Evolutionary conservation across 2,888 invertebrate species (phyloP).

Genomic region (Acanthococcus lagerstroemiae): DNA sequence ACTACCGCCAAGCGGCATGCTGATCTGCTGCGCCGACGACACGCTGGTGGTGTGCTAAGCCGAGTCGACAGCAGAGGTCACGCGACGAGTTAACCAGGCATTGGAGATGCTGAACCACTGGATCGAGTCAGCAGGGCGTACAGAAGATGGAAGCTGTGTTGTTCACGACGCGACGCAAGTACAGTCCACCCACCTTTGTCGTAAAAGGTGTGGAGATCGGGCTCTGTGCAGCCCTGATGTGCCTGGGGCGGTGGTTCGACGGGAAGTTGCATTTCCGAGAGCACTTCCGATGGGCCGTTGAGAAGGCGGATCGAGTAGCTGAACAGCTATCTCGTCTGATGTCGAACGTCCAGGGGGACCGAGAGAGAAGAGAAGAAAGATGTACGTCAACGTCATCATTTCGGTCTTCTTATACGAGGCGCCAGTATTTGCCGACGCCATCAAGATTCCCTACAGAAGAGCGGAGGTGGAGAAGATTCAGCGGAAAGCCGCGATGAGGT

Average conservation of each 20-base stretch:
- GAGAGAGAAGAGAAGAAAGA: background rate
- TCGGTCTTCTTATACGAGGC: background rate
- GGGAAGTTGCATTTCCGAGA: background rate
- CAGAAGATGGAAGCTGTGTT: background rate
- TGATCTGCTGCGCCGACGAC: background rate
- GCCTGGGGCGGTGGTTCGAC: background rate
- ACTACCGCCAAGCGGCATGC: background rate
- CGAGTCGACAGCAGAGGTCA: background rate
- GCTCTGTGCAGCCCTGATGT: background rate
- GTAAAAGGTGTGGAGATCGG: no score
- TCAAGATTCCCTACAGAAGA: background rate
- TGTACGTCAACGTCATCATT: background rate
- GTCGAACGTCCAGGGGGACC: background rate
- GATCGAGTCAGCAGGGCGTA: background rate
- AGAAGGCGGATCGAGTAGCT: background rate
- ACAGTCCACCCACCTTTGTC: no score
- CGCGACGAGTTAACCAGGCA: background rate
- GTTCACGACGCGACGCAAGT: background rate
- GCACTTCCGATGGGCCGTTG: background rate
- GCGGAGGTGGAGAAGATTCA: background rate
- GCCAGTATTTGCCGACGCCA: background rate
- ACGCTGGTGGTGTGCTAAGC: background rate
- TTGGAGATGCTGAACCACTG: background rate
- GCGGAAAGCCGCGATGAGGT: background rate
- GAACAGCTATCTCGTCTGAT: background rate